phyloP scores from a whole-genome alignment of 1,140 invertebrate genomes.

The Triops longicaudatus region DNA sequence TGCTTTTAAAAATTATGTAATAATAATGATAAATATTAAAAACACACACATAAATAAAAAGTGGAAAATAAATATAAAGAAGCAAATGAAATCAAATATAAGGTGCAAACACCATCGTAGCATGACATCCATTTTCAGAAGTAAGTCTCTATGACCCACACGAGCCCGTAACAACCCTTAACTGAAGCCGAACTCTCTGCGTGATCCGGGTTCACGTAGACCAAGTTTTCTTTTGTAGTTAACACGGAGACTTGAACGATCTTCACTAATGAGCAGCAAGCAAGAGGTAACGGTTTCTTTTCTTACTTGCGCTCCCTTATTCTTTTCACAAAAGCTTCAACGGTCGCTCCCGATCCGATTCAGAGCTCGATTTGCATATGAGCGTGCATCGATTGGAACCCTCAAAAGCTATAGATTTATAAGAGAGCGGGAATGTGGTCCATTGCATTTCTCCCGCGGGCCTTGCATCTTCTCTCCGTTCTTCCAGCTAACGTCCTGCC shows the following conservation, averaged over 20 bases:
- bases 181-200: neutral
- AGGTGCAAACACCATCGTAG: neutral
- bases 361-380: slow-evolving; percentile 7
- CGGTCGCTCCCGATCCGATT: slow-evolving; percentile 13
- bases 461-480: slow-evolving; percentile 3
- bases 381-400: neutral
- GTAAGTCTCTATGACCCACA: neutral
- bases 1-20: no score
- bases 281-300: slow-evolving; percentile 2
- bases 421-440: neutral
- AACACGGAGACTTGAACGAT: neutral
- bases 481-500: neutral
- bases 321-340: neutral
- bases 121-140: neutral
- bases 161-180: neutral
- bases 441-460: neutral
- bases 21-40: no score
- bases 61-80: no score
- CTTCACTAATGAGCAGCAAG: neutral
- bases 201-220: neutral
- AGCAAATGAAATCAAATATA: neutral
- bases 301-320: neutral
- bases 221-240: neutral
- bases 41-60: no score
- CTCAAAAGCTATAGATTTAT: neutral